phyloP scores from a whole-genome alignment of 1,140 invertebrate species.

The Drosophila arizonae region DNA sequence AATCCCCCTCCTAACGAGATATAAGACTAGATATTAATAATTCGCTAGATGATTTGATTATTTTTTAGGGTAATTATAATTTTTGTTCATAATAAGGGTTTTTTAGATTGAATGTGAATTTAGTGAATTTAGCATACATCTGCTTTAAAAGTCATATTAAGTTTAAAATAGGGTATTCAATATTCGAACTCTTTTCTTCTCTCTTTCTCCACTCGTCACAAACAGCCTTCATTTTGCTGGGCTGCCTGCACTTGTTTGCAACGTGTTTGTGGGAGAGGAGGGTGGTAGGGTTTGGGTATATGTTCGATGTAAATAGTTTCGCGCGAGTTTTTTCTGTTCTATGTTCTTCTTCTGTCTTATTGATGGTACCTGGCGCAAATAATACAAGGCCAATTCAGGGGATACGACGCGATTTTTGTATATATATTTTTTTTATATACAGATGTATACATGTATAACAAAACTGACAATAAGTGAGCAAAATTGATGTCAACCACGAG shows the following conservation, averaged over 20 bases:
- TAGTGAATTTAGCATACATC: too few species aligned
- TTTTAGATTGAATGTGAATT: too few species aligned
- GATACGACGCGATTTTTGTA: constrained; percentile 55
- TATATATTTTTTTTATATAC: constrained; percentile 18
- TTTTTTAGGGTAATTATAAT: neutral
- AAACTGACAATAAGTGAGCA: constrained; percentile 39
- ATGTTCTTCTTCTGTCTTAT: constrained; percentile 41
- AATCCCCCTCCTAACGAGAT: constrained; percentile 11
- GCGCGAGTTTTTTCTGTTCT: constrained; percentile 55
- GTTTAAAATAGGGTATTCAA: neutral
- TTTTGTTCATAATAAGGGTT: too few species aligned
- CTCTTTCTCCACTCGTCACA: constrained; percentile 62
- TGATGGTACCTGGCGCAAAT: constrained; percentile 75
- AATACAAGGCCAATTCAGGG: constrained; percentile 65
- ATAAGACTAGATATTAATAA: constrained; percentile 30
- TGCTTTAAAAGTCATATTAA: neutral
- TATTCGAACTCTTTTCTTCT: neutral
- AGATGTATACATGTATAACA: constrained; percentile 14
- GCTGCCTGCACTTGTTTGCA: constrained; percentile 50
- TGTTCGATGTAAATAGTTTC: constrained; percentile 55
- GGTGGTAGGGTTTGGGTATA: constrained; percentile 6
- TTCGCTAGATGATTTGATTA: constrained; percentile 45
- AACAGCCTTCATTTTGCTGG: constrained; percentile 61
- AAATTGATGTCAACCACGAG: constrained; percentile 54
- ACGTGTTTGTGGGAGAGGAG: constrained; percentile 1